Conservation (phyloP, 2,113 vertebrate species). For the Neoarius graeffei region DNA sequence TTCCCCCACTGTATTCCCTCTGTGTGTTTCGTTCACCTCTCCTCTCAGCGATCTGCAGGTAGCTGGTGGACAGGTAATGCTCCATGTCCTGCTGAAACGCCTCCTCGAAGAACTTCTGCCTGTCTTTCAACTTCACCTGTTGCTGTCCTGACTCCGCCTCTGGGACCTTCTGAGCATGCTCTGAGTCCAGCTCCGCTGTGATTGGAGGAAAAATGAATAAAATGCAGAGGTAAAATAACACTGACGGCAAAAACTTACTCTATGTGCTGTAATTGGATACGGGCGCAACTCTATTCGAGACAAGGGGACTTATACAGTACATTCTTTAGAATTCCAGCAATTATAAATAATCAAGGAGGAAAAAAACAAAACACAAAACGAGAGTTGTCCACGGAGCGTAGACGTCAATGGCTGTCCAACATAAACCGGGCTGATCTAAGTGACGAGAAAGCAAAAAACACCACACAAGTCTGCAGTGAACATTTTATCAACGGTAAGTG, state of each 20-base stretch:
- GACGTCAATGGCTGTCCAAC: too few species aligned
- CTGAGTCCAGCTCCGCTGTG: constrained; percentile 86
- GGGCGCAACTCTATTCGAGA: too few species aligned
- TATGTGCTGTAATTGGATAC: too few species aligned
- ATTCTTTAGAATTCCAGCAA: too few species aligned
- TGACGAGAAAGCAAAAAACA: too few species aligned
- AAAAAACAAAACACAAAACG: too few species aligned
- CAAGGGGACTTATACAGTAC: too few species aligned
- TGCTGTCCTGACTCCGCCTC: constrained; percentile 84
- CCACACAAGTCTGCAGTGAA: too few species aligned
- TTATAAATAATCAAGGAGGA: too few species aligned
- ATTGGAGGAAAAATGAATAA: constrained; percentile 6
- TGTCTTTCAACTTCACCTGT: constrained; percentile 90
- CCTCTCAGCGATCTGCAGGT: constrained; percentile 91
- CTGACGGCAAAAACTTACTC: background rate
- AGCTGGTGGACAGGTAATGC: constrained; percentile 93
- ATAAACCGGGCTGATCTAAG: too few species aligned
- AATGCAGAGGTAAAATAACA: background rate
- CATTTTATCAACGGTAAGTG: too few species aligned
- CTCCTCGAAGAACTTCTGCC: constrained; percentile 97
- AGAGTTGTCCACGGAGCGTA: too few species aligned
- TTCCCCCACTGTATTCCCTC: constrained; percentile 2
- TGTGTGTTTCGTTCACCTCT: constrained; percentile 78
- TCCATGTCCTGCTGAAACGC: constrained; percentile 99
- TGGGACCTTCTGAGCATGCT: constrained; percentile 83